phyloP scores from a whole-genome alignment of 2,113 vertebrate species.

The Numenius arquata region DNA sequence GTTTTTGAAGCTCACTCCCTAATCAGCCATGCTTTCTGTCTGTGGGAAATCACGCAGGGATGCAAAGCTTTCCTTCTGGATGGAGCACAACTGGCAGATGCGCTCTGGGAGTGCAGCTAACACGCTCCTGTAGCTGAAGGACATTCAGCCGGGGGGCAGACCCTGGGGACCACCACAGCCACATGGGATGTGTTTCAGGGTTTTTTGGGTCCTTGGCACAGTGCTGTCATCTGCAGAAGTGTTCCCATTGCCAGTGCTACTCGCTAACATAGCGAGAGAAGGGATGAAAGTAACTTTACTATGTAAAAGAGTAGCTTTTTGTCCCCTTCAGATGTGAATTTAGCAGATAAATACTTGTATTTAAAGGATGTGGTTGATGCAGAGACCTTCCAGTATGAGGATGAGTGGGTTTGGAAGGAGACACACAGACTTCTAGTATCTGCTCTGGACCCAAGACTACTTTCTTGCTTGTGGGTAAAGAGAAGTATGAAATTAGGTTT shows the following conservation, averaged over 20 bases:
- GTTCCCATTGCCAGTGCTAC: background rate
- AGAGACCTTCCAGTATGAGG: background rate
- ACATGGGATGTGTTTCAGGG: background rate
- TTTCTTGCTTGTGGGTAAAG: background rate
- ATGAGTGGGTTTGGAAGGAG: background rate
- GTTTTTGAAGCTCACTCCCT: background rate
- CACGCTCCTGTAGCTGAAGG: background rate
- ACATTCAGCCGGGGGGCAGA: background rate
- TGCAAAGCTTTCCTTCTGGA: background rate
- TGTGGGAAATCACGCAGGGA: accelerated
- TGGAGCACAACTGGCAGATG: background rate
- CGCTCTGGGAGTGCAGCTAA: accelerated
- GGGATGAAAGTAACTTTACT: background rate
- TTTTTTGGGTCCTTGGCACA: background rate
- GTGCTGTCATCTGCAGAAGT: background rate
- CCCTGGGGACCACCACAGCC: background rate
- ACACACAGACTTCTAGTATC: background rate
- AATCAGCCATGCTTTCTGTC: background rate
- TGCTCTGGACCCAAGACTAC: background rate
- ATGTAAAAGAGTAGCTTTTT: background rate
- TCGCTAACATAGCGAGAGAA: background rate
- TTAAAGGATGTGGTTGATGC: background rate
- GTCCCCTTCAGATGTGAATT: background rate
- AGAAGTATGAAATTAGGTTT: background rate
- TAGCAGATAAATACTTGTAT: background rate